These are phyloP conservation scores for Polyergus mexicanus DNA, from an alignment of 1,140 invertebrate genomes.

Conservation along the genomic window DNA sequence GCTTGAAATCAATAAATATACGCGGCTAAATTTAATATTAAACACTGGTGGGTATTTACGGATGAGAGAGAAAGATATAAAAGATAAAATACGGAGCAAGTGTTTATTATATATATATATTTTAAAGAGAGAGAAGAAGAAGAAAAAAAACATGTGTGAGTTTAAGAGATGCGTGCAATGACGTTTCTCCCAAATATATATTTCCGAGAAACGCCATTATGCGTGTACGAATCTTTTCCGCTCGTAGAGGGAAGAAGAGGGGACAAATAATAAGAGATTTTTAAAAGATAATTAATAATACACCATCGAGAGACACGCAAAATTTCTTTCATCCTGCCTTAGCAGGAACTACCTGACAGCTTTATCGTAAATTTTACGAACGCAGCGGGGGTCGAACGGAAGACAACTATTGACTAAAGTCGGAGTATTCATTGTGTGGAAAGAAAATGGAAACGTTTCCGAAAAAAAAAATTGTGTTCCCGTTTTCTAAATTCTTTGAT, in stretches of 20 bases:
- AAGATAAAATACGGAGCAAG: background rate
- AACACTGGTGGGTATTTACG: background rate
- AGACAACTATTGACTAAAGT: background rate
- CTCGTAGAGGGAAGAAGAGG: too few relatives aligned
- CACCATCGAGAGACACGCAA: background rate
- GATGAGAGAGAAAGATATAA: background rate
- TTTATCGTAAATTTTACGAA: conserved; percentile 1
- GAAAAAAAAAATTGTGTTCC: background rate
- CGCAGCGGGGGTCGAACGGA: too few relatives aligned
- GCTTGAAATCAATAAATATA: conserved; percentile 17
- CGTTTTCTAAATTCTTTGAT: too few relatives aligned
- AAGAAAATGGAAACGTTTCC: background rate
- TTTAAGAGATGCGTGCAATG: too few relatives aligned
- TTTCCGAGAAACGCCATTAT: too few relatives aligned
- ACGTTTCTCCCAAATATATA: too few relatives aligned
- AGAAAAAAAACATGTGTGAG: too few relatives aligned
- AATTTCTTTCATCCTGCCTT: background rate
- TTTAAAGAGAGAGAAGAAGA: background rate
- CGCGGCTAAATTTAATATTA: background rate
- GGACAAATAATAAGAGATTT: background rate
- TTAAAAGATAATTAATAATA: conserved; percentile 10
- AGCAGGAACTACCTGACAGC: too few relatives aligned
- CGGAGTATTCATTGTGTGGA: background rate
- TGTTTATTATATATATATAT: background rate
- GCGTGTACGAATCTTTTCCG: too few relatives aligned